Base-by-base conservation (phyloP, 2,113 vertebrate species). In the Pterophyllum scalare region DNA sequence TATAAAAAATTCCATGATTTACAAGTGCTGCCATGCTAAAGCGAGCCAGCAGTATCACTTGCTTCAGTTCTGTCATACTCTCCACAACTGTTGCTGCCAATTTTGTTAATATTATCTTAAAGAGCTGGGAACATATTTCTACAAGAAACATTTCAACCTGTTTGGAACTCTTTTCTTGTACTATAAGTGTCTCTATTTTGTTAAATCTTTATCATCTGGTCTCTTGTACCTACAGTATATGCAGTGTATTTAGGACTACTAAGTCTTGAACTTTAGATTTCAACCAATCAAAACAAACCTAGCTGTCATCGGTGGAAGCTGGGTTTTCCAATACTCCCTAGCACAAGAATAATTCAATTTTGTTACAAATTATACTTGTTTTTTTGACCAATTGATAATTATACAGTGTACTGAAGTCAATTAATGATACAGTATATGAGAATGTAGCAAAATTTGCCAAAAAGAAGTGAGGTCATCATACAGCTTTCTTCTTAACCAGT, bases 281-380 rank as follows among this genome's bases (percentile, higher is more conserved):
- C 24, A 70, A 70, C 65, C 38, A 77, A 46, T 77, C 9, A 43
- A 59, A 59, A 59, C 22, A 77, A 77, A 77, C 38, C n/a, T 59
- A 46, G 17, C 31, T 43, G 17, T 58, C 75, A 43, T 35, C 19
- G 17, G 24, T 26, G 0, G 22, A 43, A 46, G 24, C 11, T n/a
- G 15, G 19, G n/a, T 2, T 3, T 59, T 77, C 22, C 57, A n/a
- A 12, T 46, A 31, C 40, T 15, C 7, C 46, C 46, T 46, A 72
- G 31, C 3, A 31, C 1, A 28, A n/a, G 28, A 43, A 52, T 26
- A n/a, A 20, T 52, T 26, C 43, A 72, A 20, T 72, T 72, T 0
- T 72, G 43, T 70, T 52, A 52, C 26, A 52, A 52, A 52, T 31
- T 72, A 31, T 52, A 52, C 0, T 72, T 49, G 65, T 70, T 20